Percentiles rank a stretch among this genome's conserved stretches.
phyloP scores from a whole-genome alignment of 2,113 vertebrate genomes.

The Pseudorectes ferrugineus region DNA sequence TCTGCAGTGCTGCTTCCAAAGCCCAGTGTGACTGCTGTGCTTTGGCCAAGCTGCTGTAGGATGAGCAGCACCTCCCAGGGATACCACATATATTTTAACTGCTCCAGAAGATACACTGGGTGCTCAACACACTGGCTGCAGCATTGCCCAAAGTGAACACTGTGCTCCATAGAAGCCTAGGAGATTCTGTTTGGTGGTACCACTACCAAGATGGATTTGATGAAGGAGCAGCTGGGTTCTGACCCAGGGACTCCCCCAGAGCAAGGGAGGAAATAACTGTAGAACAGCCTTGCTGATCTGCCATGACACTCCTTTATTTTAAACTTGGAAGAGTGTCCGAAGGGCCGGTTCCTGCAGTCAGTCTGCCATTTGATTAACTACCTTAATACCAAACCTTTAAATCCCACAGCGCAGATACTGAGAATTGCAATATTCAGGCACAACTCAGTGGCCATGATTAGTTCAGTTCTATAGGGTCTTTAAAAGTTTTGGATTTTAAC shows the following conservation, averaged over 20 bases:
- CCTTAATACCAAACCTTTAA: not conserved
- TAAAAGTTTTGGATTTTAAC: not conserved
- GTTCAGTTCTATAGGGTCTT: not conserved
- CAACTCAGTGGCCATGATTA: not conserved
- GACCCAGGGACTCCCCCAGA: not conserved
- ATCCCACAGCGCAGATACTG: not conserved
- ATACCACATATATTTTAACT: accelerated
- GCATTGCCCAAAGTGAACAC: not conserved
- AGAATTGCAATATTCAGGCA: not conserved
- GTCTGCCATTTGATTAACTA: not conserved
- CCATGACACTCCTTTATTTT: not conserved
- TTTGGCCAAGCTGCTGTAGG: not conserved
- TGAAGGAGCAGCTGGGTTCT: not conserved
- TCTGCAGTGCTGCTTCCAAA: not conserved
- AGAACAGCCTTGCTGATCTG: not conserved
- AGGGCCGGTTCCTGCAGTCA: not conserved
- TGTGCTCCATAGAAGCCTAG: accelerated
- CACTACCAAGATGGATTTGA: not conserved
- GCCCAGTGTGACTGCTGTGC: not conserved
- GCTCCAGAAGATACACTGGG: not conserved
- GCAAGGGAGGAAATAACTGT: not conserved
- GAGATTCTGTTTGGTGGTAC: not conserved
- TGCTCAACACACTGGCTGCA: accelerated
- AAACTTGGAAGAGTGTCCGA: not conserved
- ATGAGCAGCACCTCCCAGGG: not conserved